Percentiles rank a stretch among this genome's conserved stretches.
Evolutionary conservation across 2,797 vertebrate genomes (phyloP).

Genomic region (Sandelia bainsii): DNA sequence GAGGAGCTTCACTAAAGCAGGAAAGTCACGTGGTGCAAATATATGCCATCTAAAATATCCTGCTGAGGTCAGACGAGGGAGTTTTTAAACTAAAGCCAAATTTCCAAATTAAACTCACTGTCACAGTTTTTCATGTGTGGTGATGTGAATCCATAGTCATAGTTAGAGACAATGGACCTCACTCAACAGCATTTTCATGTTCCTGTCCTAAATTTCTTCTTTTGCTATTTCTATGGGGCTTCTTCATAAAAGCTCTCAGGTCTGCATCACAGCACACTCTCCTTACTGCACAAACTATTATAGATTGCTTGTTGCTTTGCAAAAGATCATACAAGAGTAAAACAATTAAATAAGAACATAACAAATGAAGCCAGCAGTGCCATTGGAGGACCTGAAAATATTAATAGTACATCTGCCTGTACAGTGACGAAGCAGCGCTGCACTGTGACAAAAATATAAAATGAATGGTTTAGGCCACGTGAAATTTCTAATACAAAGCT

Average conservation of each 20-base stretch:
- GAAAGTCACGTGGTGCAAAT: slow-evolving; percentile 51
- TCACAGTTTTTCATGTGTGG: slow-evolving; percentile 26
- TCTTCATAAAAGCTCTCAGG: background rate
- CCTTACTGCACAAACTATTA: background rate
- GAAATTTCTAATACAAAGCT: background rate
- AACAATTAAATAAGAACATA: no score
- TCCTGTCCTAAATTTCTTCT: background rate
- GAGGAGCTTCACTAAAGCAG: slow-evolving; percentile 39
- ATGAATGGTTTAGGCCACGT: background rate
- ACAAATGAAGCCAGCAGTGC: background rate
- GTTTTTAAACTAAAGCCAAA: slow-evolving; percentile 52
- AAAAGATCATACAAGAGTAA: no score
- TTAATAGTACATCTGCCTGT: background rate
- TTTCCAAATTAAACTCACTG: slow-evolving; percentile 63
- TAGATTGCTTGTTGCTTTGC: slow-evolving; percentile 16
- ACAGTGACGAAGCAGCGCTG: background rate
- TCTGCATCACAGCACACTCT: slow-evolving; percentile 13
- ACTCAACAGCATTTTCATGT: background rate
- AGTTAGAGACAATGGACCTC: slow-evolving; percentile 20
- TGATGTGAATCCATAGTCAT: slow-evolving; percentile 21
- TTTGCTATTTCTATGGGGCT: background rate
- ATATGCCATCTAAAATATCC: slow-evolving; percentile 71
- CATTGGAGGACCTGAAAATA: background rate
- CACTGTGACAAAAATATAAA: background rate
- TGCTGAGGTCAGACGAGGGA: slow-evolving; percentile 52